These are phyloP conservation scores for Luffia ferchaultella DNA, from an alignment of 2,888 invertebrate genomes.

Conservation along the genomic window DNA sequence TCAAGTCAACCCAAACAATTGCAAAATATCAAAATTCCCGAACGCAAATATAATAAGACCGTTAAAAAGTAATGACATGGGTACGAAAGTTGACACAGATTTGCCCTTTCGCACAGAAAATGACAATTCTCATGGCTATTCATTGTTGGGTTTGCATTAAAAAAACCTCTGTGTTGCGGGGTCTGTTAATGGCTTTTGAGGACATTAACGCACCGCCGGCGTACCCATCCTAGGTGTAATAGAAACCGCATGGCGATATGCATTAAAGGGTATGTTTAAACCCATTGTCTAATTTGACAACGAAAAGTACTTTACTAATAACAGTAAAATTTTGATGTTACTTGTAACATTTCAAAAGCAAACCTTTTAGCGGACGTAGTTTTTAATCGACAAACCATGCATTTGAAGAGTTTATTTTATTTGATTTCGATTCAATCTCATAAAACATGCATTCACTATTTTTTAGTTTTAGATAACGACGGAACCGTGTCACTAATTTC, in stretches of 20 bases:
- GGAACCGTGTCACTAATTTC: too few species aligned
- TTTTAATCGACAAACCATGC: too few species aligned
- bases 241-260: constrained; percentile 45
- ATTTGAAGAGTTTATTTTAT: too few species aligned
- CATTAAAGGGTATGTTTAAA: constrained; percentile 25
- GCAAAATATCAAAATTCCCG: constrained; percentile 1
- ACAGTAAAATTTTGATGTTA: too few species aligned
- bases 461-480: too few species aligned
- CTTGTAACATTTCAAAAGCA: too few species aligned
- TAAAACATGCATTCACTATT: too few species aligned
- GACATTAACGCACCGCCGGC: constrained; percentile 38
- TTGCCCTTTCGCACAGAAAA: constrained; percentile 38
- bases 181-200: constrained; percentile 45
- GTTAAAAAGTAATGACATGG: constrained; percentile 39
- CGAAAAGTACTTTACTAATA: background rate
- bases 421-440: too few species aligned
- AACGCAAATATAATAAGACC: constrained; percentile 35
- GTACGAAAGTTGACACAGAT: constrained; percentile 31
- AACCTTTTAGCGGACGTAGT: too few species aligned
- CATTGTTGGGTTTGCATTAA: constrained; percentile 46
- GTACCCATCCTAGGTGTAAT: constrained; percentile 40
- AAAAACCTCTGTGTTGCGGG: constrained; percentile 36
- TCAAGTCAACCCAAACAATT: background rate
- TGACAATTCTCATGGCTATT: constrained; percentile 28
- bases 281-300: constrained; percentile 4